phyloP scores from a whole-genome alignment of 1,140 invertebrate genomes.

The Sesamia nonagrioides region DNA sequence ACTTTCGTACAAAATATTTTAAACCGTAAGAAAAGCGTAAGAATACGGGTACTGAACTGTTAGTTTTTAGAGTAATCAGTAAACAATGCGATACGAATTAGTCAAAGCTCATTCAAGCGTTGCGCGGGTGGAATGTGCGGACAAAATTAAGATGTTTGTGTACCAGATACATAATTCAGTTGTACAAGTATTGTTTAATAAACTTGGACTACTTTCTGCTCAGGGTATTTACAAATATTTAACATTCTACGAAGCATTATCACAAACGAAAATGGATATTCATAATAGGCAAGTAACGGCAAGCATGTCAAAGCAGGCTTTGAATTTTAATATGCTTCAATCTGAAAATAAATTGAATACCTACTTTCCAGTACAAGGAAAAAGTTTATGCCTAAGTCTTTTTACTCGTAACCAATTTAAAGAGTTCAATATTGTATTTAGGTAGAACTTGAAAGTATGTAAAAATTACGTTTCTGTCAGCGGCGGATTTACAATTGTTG shows the following conservation, averaged over 20 bases:
- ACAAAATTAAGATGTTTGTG: constrained; percentile 33
- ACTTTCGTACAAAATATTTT: constrained; percentile 24
- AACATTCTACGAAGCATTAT: not conserved
- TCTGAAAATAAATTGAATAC: too few species aligned
- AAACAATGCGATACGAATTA: constrained; percentile 33
- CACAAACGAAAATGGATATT: not conserved
- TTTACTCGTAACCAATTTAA: too few species aligned
- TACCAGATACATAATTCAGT: not conserved
- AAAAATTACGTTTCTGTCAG: too few species aligned
- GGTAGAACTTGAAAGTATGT: too few species aligned
- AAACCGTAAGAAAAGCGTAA: constrained; percentile 30
- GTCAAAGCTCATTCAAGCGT: constrained; percentile 22
- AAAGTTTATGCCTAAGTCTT: too few species aligned
- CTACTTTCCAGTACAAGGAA: too few species aligned
- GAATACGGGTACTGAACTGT: constrained; percentile 17
- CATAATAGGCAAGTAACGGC: not conserved
- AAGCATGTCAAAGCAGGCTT: not conserved
- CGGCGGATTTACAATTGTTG: too few species aligned
- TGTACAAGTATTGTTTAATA: not conserved
- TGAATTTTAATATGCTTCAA: too few species aligned
- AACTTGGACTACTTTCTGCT: not conserved
- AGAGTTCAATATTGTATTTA: too few species aligned
- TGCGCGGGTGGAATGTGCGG: constrained; percentile 4
- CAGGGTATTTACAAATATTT: not conserved
- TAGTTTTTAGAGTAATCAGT: constrained; percentile 30